These are phyloP conservation scores for Butorides virescens DNA, from an alignment of 2,113 vertebrate genomes.

Conservation along the genomic window DNA sequence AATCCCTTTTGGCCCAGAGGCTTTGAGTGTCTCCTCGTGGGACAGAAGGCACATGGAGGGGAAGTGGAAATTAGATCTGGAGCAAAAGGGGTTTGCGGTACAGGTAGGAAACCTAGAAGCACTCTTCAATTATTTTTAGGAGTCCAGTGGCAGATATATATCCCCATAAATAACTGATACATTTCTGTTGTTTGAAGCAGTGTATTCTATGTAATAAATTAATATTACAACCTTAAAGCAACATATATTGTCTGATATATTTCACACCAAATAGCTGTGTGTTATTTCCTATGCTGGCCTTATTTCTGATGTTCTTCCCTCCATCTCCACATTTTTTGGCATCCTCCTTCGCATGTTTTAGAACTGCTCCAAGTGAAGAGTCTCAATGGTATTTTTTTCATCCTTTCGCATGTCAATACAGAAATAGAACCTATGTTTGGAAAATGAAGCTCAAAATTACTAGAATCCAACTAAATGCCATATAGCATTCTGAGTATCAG, in stretches of 20 bases:
- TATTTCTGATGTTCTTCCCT: neutral
- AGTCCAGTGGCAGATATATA: neutral
- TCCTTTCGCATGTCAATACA: neutral
- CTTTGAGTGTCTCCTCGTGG: neutral
- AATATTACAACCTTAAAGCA: neutral
- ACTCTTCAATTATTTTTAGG: neutral
- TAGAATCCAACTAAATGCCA: neutral
- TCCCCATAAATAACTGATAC: neutral
- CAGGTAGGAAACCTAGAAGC: neutral
- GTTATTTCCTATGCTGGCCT: neutral
- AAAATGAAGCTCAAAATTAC: neutral
- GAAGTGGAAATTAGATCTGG: neutral
- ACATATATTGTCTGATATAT: neutral
- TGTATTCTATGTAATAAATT: constrained; percentile 5
- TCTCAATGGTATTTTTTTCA: neutral
- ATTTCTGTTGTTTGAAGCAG: neutral
- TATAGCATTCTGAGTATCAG: neutral
- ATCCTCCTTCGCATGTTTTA: neutral
- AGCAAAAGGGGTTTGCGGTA: neutral
- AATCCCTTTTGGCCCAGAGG: neutral
- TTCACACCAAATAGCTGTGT: neutral
- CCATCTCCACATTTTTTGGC: neutral
- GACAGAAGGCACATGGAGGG: neutral
- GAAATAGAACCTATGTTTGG: neutral
- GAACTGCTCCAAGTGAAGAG: neutral